Conservation (phyloP, 2,888 invertebrate genomes). For the Mongoloraphidia duomilia region DNA sequence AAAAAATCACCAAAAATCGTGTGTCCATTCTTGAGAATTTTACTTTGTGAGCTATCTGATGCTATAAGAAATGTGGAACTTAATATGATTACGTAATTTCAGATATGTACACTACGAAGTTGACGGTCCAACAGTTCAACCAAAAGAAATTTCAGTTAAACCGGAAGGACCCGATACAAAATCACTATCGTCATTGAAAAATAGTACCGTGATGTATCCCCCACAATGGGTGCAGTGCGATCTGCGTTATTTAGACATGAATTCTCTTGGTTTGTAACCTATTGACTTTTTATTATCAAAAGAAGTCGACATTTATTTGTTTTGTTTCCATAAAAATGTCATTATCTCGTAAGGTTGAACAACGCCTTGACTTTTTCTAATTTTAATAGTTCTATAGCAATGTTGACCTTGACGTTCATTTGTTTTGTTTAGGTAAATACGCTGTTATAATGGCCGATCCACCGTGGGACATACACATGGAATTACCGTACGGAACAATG, state of each 20-base stretch:
- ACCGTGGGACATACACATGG: constrained; percentile 99
- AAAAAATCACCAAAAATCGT: no score
- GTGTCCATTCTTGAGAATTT: no score
- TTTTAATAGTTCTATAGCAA: no score
- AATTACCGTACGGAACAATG: constrained; percentile 96
- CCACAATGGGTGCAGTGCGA: constrained; percentile 98
- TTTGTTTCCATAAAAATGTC: no score
- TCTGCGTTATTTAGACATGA: constrained; percentile 80
- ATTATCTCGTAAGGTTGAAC: no score
- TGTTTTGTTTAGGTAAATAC: constrained; percentile 61
- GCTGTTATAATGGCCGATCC: constrained; percentile 98
- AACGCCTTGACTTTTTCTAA: no score
- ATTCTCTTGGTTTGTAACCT: constrained; percentile 52
- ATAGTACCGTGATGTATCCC: constrained; percentile 58
- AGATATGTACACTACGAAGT: constrained; percentile 97
- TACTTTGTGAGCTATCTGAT: no score
- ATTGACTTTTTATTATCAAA: constrained; percentile 6
- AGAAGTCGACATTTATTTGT: no score
- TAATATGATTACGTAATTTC: constrained; percentile 10
- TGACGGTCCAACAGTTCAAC: constrained; percentile 48
- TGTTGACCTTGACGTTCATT: neutral
- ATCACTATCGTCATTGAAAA: constrained; percentile 21
- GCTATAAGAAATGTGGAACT: no score
- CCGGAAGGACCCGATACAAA: constrained; percentile 18
- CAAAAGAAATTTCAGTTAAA: constrained; percentile 25